Conservation (phyloP, 2,888 invertebrate species). For the Eupithecia pulchellata region DNA sequence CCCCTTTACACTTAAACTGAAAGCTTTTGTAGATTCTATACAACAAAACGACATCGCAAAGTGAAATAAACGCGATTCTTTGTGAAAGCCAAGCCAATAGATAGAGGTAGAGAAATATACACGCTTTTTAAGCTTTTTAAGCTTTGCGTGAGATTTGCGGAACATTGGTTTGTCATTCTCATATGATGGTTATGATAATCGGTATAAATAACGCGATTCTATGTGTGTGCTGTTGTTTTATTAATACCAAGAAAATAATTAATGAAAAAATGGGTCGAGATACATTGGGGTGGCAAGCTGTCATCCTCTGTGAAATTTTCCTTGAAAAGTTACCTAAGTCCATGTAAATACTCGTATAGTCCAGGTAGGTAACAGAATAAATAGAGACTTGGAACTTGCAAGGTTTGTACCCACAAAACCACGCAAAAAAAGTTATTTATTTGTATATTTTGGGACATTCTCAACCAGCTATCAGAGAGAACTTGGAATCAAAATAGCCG, state of each 20-base stretch:
- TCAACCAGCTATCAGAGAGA: no score
- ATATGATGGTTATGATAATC: background rate
- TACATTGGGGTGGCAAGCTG: background rate
- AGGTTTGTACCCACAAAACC: no score
- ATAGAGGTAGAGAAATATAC: slow-evolving; percentile 29
- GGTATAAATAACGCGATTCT: background rate
- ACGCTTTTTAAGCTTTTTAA: no score
- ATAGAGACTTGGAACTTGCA: no score
- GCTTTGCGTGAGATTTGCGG: background rate
- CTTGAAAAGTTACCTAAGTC: background rate
- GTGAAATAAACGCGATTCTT: slow-evolving; percentile 42
- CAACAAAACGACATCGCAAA: slow-evolving; percentile 45
- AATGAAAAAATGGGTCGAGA: no score
- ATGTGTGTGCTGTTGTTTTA: background rate
- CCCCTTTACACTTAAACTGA: slow-evolving; percentile 40
- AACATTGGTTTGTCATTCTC: background rate
- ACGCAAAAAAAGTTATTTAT: no score
- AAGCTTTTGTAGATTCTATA: slow-evolving; percentile 45
- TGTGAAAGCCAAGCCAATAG: slow-evolving; percentile 44
- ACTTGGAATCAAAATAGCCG: no score
- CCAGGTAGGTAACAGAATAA: no score
- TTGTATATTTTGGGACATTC: no score
- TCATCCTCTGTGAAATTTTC: background rate
- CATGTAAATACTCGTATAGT: background rate
- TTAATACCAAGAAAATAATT: background rate